Evolutionary conservation across 2,888 invertebrate species (phyloP).

Genomic region (Cerastoderma edule): DNA sequence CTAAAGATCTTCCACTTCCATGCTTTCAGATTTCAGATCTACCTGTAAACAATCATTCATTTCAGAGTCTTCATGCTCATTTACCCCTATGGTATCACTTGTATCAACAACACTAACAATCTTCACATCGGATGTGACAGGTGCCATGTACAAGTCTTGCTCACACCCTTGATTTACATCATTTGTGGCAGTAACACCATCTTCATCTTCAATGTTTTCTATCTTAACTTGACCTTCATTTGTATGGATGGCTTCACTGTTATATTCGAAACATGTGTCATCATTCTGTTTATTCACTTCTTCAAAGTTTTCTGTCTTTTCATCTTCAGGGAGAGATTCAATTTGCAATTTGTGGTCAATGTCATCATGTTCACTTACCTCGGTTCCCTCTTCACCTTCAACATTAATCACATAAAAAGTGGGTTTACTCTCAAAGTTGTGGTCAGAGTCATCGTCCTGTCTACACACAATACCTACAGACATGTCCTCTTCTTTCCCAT

Average conservation of each 20-base stretch:
- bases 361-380: neutral
- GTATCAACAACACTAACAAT: no score
- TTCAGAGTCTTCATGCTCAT: neutral
- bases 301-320: no score
- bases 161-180: neutral
- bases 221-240: neutral
- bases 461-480: no score
- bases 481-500: no score
- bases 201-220: neutral
- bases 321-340: no score
- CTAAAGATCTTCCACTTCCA: neutral
- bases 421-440: no score
- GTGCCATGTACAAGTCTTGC: neutral
- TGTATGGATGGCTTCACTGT: neutral
- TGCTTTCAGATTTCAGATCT: conserved; percentile 2
- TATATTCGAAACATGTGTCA: no score
- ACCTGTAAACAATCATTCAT: conserved; percentile 13
- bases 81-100: neutral
- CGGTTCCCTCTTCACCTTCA: no score
- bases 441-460: no score
- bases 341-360: neutral
- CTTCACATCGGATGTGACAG: neutral
- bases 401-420: no score
- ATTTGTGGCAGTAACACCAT: neutral
- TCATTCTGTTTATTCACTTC: no score